phyloP scores from a whole-genome alignment of 1,140 invertebrate species.

The Wasmannia auropunctata region DNA sequence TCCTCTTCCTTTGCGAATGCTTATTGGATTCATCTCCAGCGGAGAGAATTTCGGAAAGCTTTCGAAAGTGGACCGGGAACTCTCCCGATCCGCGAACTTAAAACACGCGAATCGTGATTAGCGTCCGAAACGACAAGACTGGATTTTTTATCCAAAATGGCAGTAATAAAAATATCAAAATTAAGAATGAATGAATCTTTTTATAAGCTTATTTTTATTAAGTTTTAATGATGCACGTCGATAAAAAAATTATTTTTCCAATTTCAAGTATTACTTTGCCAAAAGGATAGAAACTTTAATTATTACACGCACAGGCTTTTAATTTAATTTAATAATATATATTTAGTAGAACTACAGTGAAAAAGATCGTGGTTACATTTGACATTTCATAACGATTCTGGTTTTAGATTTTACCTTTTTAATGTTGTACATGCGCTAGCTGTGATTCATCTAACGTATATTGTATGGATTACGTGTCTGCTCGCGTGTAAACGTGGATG shows the following conservation, averaged over 20 bases:
- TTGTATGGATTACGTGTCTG: constrained; percentile 61
- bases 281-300: not conserved
- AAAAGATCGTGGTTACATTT: not conserved
- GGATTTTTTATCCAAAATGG: not conserved
- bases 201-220: not conserved
- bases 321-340: not conserved
- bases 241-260: not conserved
- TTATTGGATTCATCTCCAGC: constrained; percentile 78
- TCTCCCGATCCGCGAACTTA: constrained; percentile 41
- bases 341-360: not conserved
- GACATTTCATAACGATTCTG: not conserved
- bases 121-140: not conserved
- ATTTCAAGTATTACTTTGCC: not conserved
- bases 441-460: constrained; percentile 2
- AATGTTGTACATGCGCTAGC: not conserved
- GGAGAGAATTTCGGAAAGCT: constrained; percentile 71
- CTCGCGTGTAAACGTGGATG: constrained; percentile 35
- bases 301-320: not conserved
- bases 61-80: constrained; percentile 64
- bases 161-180: not conserved
- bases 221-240: not conserved
- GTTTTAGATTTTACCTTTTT: constrained; percentile 4
- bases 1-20: constrained; percentile 58
- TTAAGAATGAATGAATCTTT: not conserved
- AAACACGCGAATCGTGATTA: constrained; percentile 4